phyloP scores from a whole-genome alignment of 1,140 invertebrate species.

The Maniola jurtina region DNA sequence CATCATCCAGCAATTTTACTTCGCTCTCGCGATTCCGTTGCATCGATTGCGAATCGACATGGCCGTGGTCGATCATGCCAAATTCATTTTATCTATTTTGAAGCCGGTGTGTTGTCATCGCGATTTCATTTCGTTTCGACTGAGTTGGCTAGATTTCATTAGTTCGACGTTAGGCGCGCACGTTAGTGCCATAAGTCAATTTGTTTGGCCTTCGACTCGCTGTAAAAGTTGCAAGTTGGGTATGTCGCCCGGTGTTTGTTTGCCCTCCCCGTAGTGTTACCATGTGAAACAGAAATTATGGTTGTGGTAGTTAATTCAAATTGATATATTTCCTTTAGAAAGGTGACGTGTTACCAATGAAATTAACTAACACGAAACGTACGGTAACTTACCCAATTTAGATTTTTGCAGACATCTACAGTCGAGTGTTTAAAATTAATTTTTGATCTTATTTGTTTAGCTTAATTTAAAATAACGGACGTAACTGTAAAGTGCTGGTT shows the following conservation, averaged over 20 bases:
- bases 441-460: conserved; percentile 70
- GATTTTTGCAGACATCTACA: conserved; percentile 23
- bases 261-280: conserved; percentile 49
- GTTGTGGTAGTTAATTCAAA: conserved; percentile 77
- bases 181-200: conserved; percentile 41
- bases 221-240: conserved; percentile 36
- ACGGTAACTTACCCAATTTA: conserved; percentile 30
- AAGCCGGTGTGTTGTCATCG: conserved; percentile 54
- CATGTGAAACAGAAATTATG: conserved; percentile 68
- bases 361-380: conserved; percentile 38
- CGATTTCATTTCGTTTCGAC: conserved; percentile 60
- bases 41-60: conserved; percentile 17
- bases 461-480: conserved; percentile 68
- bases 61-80: conserved; percentile 11
- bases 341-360: conserved; percentile 51
- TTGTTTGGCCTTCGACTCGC: conserved; percentile 10
- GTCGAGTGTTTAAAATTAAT: conserved; percentile 37
- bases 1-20: conserved; percentile 26
- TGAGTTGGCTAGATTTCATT: conserved; percentile 66
- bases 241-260: conserved; percentile 8
- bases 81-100: conserved; percentile 5
- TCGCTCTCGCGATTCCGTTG: conserved; percentile 32
- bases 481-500: conserved; percentile 32
- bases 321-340: conserved; percentile 67
- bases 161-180: conserved; percentile 39